Conservation (phyloP, 2,797 vertebrate genomes). For the Champsocephalus esox region DNA sequence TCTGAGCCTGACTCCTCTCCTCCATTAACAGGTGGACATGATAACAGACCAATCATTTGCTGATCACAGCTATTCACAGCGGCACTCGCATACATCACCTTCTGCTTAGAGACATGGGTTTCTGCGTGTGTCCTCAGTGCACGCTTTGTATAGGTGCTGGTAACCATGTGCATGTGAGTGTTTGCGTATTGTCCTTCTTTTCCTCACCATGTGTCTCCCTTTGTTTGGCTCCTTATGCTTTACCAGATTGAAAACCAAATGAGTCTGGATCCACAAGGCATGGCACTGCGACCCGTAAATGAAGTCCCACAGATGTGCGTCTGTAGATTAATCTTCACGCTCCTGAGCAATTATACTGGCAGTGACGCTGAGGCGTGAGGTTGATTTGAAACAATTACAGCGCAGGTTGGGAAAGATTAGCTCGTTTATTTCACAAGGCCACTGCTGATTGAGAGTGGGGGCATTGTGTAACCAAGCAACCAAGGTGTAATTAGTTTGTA, state of each 20-base stretch:
- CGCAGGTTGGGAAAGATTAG: conserved; percentile 78
- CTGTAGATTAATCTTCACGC: conserved; percentile 83
- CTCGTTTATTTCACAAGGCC: conserved; percentile 68
- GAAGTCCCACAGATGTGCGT: conserved; percentile 83
- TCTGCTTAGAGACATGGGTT: not conserved
- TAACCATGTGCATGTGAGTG: conserved; percentile 3
- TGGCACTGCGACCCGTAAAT: conserved; percentile 68
- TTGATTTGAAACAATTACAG: conserved; percentile 86
- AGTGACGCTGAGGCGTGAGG: conserved; percentile 75
- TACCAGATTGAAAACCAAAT: conserved; percentile 62
- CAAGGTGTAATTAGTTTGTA: conserved; percentile 66
- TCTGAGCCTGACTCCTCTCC: conserved; percentile 13
- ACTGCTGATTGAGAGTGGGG: conserved; percentile 67
- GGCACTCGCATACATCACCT: not conserved
- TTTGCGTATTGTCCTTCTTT: conserved; percentile 35
- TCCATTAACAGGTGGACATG: conserved; percentile 26
- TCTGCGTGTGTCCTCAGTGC: not conserved
- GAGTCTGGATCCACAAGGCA: conserved; percentile 67
- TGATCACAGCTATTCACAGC: not conserved
- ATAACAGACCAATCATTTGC: conserved; percentile 9
- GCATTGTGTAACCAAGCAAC: conserved; percentile 56
- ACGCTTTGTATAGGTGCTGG: not conserved
- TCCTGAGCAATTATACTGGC: conserved; percentile 79
- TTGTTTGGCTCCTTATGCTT: conserved; percentile 63
- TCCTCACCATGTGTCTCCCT: conserved; percentile 47